These are phyloP conservation scores for Macaria liturata DNA, from an alignment of 2,888 invertebrate species.

Conservation along the genomic window DNA sequence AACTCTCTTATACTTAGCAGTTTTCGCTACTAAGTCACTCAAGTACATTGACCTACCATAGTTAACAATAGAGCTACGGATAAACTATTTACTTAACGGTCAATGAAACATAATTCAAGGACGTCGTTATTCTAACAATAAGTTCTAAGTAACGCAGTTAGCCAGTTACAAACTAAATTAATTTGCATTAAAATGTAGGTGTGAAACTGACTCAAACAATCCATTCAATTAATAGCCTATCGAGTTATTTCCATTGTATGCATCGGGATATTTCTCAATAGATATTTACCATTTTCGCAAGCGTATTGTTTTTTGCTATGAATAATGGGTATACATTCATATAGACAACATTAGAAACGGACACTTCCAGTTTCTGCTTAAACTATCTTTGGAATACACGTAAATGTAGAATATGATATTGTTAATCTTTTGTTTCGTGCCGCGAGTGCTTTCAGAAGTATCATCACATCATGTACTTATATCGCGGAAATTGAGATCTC, in stretches of 20 bases:
- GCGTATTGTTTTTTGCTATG: slow-evolving; percentile 51
- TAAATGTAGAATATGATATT: slow-evolving; percentile 38
- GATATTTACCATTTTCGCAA: slow-evolving; percentile 58
- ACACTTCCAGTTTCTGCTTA: slow-evolving; percentile 57
- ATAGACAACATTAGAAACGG: slow-evolving; percentile 60
- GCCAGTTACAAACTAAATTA: no score
- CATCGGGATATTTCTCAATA: slow-evolving; percentile 61
- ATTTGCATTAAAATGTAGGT: no score
- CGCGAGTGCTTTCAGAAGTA: slow-evolving; percentile 45
- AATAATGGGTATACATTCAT: slow-evolving; percentile 59
- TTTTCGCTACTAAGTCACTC: no score
- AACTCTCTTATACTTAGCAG: no score
- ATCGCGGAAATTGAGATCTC: slow-evolving; percentile 48
- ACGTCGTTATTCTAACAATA: no score
- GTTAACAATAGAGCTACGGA: no score
- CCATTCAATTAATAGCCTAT: no score
- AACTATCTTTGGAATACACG: slow-evolving; percentile 46
- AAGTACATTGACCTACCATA: no score
- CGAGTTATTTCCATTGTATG: slow-evolving; percentile 14
- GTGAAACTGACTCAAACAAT: no score
- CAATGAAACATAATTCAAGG: not conserved
- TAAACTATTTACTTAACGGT: not conserved
- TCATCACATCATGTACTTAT: slow-evolving; percentile 45
- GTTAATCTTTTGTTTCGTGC: slow-evolving; percentile 50
- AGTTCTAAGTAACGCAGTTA: no score